Conservation (phyloP, 2,888 invertebrate genomes). For the Platycnemis pennipes region DNA sequence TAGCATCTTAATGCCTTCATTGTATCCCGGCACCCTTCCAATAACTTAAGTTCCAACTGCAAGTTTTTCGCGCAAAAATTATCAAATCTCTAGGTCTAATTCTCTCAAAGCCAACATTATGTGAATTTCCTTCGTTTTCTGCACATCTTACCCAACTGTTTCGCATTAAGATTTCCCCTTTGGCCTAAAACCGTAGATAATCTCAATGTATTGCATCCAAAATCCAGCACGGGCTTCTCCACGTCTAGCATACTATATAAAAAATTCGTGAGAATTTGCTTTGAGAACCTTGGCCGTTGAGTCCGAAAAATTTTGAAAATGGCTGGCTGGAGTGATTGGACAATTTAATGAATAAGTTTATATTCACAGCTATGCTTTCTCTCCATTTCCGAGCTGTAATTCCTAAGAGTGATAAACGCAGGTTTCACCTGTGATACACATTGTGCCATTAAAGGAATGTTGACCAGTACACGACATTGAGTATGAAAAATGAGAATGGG, state of each 20-base stretch:
- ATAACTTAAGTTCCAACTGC: neutral
- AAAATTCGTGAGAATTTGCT: neutral
- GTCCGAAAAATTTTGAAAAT: neutral
- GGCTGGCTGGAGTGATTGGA: constrained; percentile 15
- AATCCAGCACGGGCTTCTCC: neutral
- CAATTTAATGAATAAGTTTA: neutral
- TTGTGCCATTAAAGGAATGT: constrained; percentile 83
- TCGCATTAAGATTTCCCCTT: neutral
- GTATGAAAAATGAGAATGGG: constrained; percentile 92
- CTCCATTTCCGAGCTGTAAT: constrained; percentile 10
- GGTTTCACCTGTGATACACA: constrained; percentile 36
- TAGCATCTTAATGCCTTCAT: neutral
- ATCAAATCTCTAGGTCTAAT: neutral
- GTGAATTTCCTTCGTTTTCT: too few species aligned
- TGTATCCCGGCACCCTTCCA: neutral
- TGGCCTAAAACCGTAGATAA: too few species aligned
- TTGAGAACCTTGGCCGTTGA: neutral
- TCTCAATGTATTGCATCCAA: neutral
- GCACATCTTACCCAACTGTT: too few species aligned
- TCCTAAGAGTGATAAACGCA: constrained; percentile 26
- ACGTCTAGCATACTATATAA: neutral
- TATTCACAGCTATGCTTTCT: neutral
- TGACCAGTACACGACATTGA: constrained; percentile 95
- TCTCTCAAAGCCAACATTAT: neutral
- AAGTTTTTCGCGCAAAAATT: neutral